phyloP scores from a whole-genome alignment of 2,113 vertebrate genomes.

The Spea multiplicata region DNA sequence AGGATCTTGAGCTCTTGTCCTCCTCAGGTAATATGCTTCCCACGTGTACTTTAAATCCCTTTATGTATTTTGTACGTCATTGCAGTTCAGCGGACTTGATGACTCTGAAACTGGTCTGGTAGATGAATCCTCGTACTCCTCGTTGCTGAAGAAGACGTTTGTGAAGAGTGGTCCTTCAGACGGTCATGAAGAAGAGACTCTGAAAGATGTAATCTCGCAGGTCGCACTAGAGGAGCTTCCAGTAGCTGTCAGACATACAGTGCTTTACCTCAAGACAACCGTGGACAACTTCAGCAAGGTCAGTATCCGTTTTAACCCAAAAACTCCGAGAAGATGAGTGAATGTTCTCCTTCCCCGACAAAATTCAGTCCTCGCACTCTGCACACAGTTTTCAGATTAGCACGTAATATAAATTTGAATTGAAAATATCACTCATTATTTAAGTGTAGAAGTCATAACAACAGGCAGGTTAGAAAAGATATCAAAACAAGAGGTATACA shows the following conservation, averaged over 20 bases:
- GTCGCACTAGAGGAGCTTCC: slow-evolving; percentile 61
- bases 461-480: too few species aligned
- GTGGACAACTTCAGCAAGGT: slow-evolving; percentile 79
- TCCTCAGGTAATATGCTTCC: too few species aligned
- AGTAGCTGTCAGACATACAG: slow-evolving; percentile 71
- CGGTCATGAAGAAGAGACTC: slow-evolving; percentile 52
- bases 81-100: slow-evolving; percentile 56
- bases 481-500: too few species aligned
- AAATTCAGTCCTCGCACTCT: too few species aligned
- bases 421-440: too few species aligned
- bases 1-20: too few species aligned
- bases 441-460: too few species aligned
- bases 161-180: slow-evolving; percentile 41
- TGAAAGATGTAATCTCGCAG: slow-evolving; percentile 54
- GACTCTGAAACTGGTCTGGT: neutral
- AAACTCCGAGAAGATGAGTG: too few species aligned
- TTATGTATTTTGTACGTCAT: neutral
- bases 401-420: too few species aligned
- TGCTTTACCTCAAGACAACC: slow-evolving; percentile 79
- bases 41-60: too few species aligned
- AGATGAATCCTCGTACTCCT: slow-evolving; percentile 47
- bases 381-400: too few species aligned
- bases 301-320: neutral
- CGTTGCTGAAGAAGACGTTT: slow-evolving; percentile 56
- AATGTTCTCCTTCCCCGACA: too few species aligned